Base-by-base conservation (phyloP, 2,797 vertebrate species). In the Rhadinocentrus ornatus region DNA sequence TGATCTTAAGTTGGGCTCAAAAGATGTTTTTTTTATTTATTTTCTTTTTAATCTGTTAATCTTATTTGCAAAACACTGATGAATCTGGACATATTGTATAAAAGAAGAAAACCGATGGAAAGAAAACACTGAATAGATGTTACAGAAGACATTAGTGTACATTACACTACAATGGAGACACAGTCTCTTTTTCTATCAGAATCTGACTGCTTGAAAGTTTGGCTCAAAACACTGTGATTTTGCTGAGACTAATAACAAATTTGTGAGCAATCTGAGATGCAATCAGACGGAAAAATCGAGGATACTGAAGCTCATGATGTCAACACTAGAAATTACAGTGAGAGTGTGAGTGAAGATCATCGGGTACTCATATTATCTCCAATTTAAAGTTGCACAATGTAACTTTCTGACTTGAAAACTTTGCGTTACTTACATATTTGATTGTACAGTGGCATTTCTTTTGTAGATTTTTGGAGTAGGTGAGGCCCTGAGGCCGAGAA, bases 281-380 rank as follows among this genome's bases (percentile, higher is more conserved):
- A 91, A 91, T 89, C 78, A 88, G 72, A 69, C 44, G 7, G 63
- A 65, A 59, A 78, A 82, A 86, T 80, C 68, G 72, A 52, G 4
- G 44, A 35, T 54, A 60, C 15, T 60, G 12, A 70, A 64, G 59
- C 70, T 81, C 67, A 78, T 82, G 59, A 82, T 50, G 64, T 66
- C 58, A 58, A 32, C 16, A n/a, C 24, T 29, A 52, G 73, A 75
- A 67, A 82, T 69, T 46, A 76, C 35, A 52, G 22, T 16, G 12
- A 18, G 22, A 56, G 10, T 24, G 32, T 16, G n/a, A 57, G 29
- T 16, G 29, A 60, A 66, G 67, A 67, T 69, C 53, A 20, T 71
- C 53, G 48, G 39, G 32, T 39, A 15, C 13, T 24, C 48, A 52
- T 54, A 15, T 7, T 27, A 29, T 16, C 13, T 6, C 26, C 24